A percentile compares a stretch with the other conserved stretches of the same genome.
Evolutionary conservation across 2,797 vertebrate species (phyloP).

Genomic region (Crenichthys baileyi): DNA sequence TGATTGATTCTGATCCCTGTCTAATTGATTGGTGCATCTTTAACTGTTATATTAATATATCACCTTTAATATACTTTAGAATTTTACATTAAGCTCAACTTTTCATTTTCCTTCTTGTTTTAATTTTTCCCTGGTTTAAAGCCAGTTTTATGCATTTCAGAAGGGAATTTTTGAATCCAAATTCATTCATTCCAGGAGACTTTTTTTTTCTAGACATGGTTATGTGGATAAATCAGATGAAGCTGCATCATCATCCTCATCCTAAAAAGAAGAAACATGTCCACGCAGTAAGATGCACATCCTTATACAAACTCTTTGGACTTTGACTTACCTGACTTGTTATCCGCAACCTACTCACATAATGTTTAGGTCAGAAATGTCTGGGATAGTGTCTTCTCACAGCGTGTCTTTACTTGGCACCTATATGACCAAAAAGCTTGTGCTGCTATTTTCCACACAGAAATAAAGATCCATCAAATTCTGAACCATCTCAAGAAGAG

Average conservation of each 20-base stretch:
- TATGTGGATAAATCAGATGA: neutral
- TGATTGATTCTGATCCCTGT: neutral
- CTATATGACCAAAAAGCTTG: neutral
- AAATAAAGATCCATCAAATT: neutral
- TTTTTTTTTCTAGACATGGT: neutral
- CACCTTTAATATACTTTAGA: neutral
- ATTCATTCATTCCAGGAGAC: neutral
- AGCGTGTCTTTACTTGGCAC: neutral
- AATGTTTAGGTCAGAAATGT: neutral
- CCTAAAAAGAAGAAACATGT: neutral
- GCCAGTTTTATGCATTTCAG: neutral
- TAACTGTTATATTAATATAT: neutral
- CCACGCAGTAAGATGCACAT: neutral
- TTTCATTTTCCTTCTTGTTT: neutral
- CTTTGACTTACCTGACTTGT: neutral
- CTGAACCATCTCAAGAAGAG: neutral
- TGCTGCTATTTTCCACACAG: neutral
- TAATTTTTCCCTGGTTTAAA: neutral
- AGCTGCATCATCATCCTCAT: neutral
- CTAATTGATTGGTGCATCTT: neutral
- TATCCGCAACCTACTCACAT: neutral
- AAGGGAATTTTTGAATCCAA: neutral
- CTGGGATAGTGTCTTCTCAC: neutral
- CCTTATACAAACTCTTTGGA: neutral
- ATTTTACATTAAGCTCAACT: neutral